A percentile compares a stretch with the other conserved stretches of the same genome.
Conservation (phyloP, 2,797 vertebrate species). For the Novumbra hubbsi region DNA sequence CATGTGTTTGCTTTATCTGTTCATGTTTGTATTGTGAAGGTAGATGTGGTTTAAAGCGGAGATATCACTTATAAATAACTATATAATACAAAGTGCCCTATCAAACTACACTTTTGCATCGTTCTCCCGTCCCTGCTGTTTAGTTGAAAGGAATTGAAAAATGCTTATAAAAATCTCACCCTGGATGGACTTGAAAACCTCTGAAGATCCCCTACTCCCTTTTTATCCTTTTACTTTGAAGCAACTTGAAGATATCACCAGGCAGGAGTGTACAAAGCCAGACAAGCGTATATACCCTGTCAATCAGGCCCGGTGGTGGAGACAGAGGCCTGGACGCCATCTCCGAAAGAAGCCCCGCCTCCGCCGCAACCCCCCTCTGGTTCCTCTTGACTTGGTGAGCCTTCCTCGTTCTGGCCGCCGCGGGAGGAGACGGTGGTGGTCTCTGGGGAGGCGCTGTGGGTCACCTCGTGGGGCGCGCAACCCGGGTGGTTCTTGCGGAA, state of each 20-base stretch:
- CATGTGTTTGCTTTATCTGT: slow-evolving; percentile 65
- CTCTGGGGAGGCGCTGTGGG: slow-evolving; percentile 94
- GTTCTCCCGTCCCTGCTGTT: slow-evolving; percentile 16
- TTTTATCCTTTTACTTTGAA: slow-evolving; percentile 7
- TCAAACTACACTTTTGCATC: slow-evolving; percentile 39
- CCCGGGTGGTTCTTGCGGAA: slow-evolving; percentile 98
- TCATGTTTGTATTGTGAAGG: slow-evolving; percentile 70
- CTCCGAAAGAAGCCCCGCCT: slow-evolving; percentile 68
- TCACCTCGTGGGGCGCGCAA: slow-evolving; percentile 86
- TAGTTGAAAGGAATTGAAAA: slow-evolving; percentile 30
- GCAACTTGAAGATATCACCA: not conserved
- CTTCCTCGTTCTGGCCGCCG: slow-evolving; percentile 86
- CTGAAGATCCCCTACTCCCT: not conserved
- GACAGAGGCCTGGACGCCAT: slow-evolving; percentile 88
- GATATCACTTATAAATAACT: slow-evolving; percentile 53
- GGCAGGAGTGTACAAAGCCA: not conserved
- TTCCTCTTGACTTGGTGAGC: slow-evolving; percentile 88
- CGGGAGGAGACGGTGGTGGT: slow-evolving; percentile 89
- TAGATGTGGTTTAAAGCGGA: slow-evolving; percentile 79
- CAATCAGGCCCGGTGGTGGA: slow-evolving; percentile 96
- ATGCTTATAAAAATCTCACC: slow-evolving; percentile 13
- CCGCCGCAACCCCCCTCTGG: slow-evolving; percentile 69
- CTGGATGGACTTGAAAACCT: slow-evolving; percentile 1
- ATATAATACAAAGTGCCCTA: slow-evolving; percentile 38
- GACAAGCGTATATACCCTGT: slow-evolving; percentile 38